Evolutionary conservation across 2,113 vertebrate species (phyloP).

Genomic region (Zosterops borbonicus): DNA sequence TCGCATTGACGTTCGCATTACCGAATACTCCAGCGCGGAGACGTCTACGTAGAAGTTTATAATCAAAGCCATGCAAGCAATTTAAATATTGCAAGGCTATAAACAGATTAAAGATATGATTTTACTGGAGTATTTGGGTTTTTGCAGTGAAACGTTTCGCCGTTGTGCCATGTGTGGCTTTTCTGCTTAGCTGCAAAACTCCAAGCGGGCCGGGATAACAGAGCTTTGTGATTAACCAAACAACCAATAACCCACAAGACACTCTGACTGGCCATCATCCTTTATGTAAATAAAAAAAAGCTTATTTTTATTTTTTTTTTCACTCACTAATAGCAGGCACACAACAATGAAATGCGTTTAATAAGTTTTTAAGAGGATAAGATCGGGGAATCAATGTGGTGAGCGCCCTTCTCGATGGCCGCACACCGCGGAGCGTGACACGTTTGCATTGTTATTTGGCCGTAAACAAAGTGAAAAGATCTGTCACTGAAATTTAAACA

Average conservation of each 20-base stretch:
- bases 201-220: conserved; percentile 18
- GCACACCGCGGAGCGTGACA: conserved; percentile 49
- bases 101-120: conserved; percentile 65
- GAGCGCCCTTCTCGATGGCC: conserved; percentile 32
- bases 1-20: conserved; percentile 31
- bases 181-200: conserved; percentile 40
- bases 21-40: conserved; percentile 1
- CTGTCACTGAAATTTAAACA: conserved; percentile 74
- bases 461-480: conserved; percentile 75
- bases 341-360: conserved; percentile 62
- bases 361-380: conserved; percentile 63
- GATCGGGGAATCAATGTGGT: conserved; percentile 27
- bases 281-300: conserved; percentile 51
- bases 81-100: conserved; percentile 34
- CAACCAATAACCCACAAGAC: conserved; percentile 53
- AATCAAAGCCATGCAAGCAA: conserved; percentile 46
- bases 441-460: conserved; percentile 67
- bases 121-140: conserved; percentile 48
- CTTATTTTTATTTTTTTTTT: conserved; percentile 23
- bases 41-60: conserved; percentile 52
- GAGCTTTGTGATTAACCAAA: conserved; percentile 64
- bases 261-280: conserved; percentile 8
- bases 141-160: conserved; percentile 39
- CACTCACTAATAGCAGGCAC: conserved; percentile 14
- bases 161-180: conserved; percentile 18